Evolutionary conservation across 2,888 invertebrate species (phyloP).

Genomic region (Diarsia brunnea): DNA sequence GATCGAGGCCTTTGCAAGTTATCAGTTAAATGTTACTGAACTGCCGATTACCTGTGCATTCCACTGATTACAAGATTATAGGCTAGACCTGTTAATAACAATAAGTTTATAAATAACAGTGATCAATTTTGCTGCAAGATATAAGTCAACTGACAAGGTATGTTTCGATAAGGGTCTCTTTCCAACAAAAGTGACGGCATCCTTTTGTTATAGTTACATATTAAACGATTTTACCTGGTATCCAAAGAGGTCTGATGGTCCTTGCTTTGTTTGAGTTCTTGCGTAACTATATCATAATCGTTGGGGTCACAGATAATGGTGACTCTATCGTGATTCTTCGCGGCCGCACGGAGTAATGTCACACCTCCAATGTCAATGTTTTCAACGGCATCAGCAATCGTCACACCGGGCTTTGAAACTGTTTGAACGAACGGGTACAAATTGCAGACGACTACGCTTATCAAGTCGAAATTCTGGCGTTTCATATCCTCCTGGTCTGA

Average conservation of each 20-base stretch:
- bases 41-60: constrained; percentile 36
- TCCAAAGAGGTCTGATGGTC: constrained; percentile 93
- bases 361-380: constrained; percentile 99
- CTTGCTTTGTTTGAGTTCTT: constrained; percentile 92
- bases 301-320: constrained; percentile 97
- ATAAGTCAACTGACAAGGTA: neutral
- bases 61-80: constrained; percentile 21
- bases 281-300: constrained; percentile 95
- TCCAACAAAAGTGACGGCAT: neutral
- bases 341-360: constrained; percentile 98
- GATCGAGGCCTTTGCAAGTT: neutral
- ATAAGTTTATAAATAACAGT: constrained; percentile 12
- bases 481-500: constrained; percentile 96
- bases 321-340: constrained; percentile 98
- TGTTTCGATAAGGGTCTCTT: neutral
- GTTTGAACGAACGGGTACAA: constrained; percentile 98
- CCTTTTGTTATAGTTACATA: neutral
- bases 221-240: constrained; percentile 90
- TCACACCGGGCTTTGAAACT: constrained; percentile 94
- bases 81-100: constrained; percentile 48
- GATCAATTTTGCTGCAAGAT: neutral
- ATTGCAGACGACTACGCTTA: constrained; percentile 98
- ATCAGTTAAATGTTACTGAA: constrained; percentile 2
- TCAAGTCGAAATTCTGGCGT: constrained; percentile 94
- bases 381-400: constrained; percentile 97